phyloP scores from a whole-genome alignment of 2,888 invertebrate genomes.

The Galeopsomyia nigrocyanea region DNA sequence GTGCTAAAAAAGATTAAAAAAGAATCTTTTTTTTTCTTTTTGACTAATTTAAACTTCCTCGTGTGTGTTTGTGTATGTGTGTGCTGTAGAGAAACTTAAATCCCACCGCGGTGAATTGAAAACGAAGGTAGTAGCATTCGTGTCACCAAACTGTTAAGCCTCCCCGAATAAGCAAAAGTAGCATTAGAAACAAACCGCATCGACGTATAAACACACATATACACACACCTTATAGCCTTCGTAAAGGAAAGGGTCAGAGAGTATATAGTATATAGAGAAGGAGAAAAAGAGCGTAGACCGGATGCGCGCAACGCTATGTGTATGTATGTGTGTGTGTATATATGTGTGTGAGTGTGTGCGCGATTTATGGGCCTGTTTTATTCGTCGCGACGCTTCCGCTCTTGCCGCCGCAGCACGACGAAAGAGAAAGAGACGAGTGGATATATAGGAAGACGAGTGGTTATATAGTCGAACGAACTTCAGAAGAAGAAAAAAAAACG shows the following conservation, averaged over 20 bases:
- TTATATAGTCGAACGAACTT: no score
- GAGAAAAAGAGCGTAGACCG: conserved; percentile 43
- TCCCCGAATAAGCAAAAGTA: no score
- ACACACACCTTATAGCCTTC: background rate
- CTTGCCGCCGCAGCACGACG: conserved; percentile 14
- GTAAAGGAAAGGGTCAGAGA: conserved; percentile 32
- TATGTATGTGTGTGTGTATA: conserved; percentile 30
- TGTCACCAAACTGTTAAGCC: no score
- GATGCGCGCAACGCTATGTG: conserved; percentile 44
- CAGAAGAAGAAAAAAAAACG: no score
- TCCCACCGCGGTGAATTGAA: no score
- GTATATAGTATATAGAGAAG: conserved; percentile 18
- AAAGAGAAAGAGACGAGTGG: conserved; percentile 17
- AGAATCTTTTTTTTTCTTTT: no score
- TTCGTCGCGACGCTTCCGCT: conserved; percentile 54
- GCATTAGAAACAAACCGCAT: background rate
- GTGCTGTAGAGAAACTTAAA: no score
- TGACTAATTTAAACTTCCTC: no score
- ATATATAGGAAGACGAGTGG: no score
- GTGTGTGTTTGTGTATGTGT: no score
- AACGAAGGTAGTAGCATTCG: no score
- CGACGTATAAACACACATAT: background rate
- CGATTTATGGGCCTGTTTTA: conserved; percentile 55
- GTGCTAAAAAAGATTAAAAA: no score
- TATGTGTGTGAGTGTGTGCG: conserved; percentile 44